phyloP scores from a whole-genome alignment of 2,797 vertebrate genomes.

The Alfaro cultratus region DNA sequence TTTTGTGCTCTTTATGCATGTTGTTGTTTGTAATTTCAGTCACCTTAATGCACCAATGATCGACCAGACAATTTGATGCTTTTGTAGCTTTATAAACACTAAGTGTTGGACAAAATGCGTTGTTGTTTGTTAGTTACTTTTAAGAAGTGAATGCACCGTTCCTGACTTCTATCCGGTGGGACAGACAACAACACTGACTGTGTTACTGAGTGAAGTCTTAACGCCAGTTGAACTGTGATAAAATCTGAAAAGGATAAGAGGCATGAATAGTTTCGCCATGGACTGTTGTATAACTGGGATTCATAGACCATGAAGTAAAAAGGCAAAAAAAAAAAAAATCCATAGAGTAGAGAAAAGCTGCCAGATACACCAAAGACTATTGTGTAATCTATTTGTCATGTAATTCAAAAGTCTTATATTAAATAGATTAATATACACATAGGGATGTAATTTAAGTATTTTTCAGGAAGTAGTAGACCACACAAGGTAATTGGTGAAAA shows the following conservation, averaged over 20 bases:
- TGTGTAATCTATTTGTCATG: not conserved
- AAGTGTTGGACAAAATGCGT: not conserved
- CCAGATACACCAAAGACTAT: not conserved
- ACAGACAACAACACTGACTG: not conserved
- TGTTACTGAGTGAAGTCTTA: not conserved
- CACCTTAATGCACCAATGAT: not conserved
- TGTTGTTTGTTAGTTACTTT: not conserved
- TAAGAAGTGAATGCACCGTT: not conserved
- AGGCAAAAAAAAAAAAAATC: too few relatives aligned
- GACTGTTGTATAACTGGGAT: not conserved
- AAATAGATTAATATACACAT: not conserved
- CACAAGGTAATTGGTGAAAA: not conserved
- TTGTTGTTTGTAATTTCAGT: slow-evolving; percentile 1
- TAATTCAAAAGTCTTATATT: not conserved
- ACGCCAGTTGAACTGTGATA: not conserved
- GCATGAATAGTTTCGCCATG: not conserved
- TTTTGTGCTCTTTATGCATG: slow-evolving; percentile 40
- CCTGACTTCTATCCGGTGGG: not conserved
- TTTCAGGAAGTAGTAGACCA: not conserved
- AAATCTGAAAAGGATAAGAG: not conserved
- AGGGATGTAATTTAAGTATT: not conserved
- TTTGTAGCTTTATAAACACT: not conserved
- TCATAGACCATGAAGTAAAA: not conserved
- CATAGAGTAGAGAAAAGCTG: not conserved
- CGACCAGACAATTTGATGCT: not conserved